Evolutionary conservation across 2,888 invertebrate species (phyloP).

Genomic region (Eledona agricola): DNA sequence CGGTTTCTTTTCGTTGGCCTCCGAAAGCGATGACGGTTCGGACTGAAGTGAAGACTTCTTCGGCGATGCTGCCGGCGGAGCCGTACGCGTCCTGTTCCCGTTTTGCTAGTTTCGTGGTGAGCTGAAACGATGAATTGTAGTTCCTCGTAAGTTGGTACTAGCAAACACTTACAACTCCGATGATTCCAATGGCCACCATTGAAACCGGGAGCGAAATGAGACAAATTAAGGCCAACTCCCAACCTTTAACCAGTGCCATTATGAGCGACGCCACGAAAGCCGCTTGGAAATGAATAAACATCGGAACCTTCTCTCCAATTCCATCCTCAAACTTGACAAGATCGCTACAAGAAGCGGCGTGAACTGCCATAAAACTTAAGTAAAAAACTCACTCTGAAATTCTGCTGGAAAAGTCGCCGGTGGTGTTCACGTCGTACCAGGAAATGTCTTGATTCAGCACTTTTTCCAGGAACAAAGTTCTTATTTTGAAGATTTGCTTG

Average conservation of each 20-base stretch:
- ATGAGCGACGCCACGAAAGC: slow-evolving; percentile 75
- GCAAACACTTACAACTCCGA: slow-evolving; percentile 32
- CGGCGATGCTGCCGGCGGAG: slow-evolving; percentile 79
- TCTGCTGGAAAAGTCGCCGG: slow-evolving; percentile 77
- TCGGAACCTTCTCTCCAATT: slow-evolving; percentile 82
- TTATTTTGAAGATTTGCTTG: slow-evolving; percentile 72
- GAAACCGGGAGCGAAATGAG: slow-evolving; percentile 37
- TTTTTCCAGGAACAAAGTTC: slow-evolving; percentile 72
- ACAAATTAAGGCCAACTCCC: slow-evolving; percentile 78
- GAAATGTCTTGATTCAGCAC: slow-evolving; percentile 78
- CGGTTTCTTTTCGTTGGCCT: slow-evolving; percentile 75
- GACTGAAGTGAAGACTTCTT: slow-evolving; percentile 79
- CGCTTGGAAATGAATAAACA: slow-evolving; percentile 75
- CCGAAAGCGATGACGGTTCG: slow-evolving; percentile 83
- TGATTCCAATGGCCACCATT: slow-evolving; percentile 39
- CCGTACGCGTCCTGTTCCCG: slow-evolving; percentile 78
- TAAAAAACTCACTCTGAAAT: slow-evolving; percentile 76
- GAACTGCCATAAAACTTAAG: background rate
- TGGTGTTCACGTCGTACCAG: slow-evolving; percentile 77
- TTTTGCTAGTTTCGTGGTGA: slow-evolving; percentile 71
- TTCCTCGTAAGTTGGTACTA: slow-evolving; percentile 1
- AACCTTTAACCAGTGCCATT: slow-evolving; percentile 79
- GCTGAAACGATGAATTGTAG: slow-evolving; percentile 55
- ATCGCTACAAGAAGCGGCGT: slow-evolving; percentile 69
- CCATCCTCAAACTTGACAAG: slow-evolving; percentile 82